These are phyloP conservation scores for Danionella dracula DNA, from an alignment of 2,797 vertebrate genomes.

Conservation along the genomic window DNA sequence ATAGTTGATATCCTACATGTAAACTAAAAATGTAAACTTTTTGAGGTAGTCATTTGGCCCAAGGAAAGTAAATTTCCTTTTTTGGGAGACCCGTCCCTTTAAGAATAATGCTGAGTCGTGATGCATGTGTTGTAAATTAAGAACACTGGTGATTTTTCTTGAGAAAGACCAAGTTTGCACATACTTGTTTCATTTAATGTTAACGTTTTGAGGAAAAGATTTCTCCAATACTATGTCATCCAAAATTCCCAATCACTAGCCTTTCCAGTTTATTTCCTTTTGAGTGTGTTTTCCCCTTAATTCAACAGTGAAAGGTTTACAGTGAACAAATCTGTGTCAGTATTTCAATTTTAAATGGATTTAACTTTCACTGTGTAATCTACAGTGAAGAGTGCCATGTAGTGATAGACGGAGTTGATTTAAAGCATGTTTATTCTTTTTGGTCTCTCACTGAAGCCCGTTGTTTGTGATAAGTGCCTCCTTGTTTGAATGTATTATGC, in stretches of 20 bases:
- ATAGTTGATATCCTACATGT: too few species aligned
- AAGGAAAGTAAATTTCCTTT: too few species aligned
- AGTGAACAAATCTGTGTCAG: background rate
- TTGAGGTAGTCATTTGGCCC: too few species aligned
- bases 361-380: background rate
- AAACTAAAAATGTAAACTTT: too few species aligned
- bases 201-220: background rate
- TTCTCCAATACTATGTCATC: background rate
- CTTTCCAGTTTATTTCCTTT: constrained; percentile 9
- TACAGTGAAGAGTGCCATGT: background rate
- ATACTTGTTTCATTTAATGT: background rate
- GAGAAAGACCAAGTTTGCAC: constrained; percentile 8
- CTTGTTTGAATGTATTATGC: constrained; percentile 22
- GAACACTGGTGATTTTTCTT: background rate
- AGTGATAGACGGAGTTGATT: background rate
- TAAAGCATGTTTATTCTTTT: constrained; percentile 17
- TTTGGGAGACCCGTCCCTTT: background rate
- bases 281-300: background rate
- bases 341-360: background rate
- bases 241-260: constrained; percentile 10
- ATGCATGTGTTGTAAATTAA: background rate
- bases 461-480: constrained; percentile 39
- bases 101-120: background rate
- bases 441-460: constrained; percentile 2
- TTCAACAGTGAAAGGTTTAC: background rate